phyloP scores from a whole-genome alignment of 2,888 invertebrate species.

The Pterostichus madidus region DNA sequence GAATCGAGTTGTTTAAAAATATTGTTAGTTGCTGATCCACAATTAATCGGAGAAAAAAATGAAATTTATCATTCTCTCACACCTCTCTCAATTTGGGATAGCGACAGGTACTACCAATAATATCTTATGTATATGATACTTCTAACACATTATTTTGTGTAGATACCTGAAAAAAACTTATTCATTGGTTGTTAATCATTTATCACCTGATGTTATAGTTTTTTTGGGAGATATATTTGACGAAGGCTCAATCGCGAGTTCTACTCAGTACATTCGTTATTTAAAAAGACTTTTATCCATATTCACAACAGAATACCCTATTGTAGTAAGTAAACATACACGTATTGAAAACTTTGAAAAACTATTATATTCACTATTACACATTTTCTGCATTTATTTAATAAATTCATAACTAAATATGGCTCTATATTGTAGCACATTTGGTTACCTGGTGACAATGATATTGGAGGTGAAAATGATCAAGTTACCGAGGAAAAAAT shows the following conservation, averaged over 20 bases:
- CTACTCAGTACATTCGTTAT: constrained; percentile 86
- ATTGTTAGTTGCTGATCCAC: constrained; percentile 90
- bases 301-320: constrained; percentile 77
- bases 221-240: constrained; percentile 97
- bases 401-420: constrained; percentile 40
- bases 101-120: constrained; percentile 85
- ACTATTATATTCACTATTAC: neutral
- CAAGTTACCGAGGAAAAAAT: constrained; percentile 85
- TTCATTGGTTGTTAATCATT: constrained; percentile 83
- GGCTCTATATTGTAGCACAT: constrained; percentile 81
- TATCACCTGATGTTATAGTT: constrained; percentile 90
- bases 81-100: constrained; percentile 89
- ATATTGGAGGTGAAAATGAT: constrained; percentile 96
- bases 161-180: constrained; percentile 92
- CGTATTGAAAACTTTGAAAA: neutral
- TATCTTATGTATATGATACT: neutral
- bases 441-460: constrained; percentile 97
- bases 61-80: constrained; percentile 84
- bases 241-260: constrained; percentile 91
- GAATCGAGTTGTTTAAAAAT: constrained; percentile 74
- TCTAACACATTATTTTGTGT: constrained; percentile 71
- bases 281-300: constrained; percentile 86
- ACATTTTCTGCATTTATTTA: neutral
- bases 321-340: constrained; percentile 72
- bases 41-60: constrained; percentile 90